Percentiles rank a stretch among this genome's conserved stretches.
These are phyloP conservation scores for Ardeotis arabs DNA, from an alignment of 2,113 vertebrate genomes.

Conservation along the genomic window DNA sequence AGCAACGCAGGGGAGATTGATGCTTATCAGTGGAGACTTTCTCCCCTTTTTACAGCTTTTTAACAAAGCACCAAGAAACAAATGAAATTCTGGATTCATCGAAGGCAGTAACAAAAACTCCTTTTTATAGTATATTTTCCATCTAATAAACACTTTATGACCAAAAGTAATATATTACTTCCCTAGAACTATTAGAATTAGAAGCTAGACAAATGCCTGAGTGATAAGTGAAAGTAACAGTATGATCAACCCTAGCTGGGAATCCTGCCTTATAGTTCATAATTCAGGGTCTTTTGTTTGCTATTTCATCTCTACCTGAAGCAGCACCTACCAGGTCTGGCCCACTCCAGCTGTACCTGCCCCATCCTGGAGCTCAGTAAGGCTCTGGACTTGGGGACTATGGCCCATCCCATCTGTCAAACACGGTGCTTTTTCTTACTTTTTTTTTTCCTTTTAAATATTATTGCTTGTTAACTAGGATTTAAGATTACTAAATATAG, in stretches of 20 bases:
- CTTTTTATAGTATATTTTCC: neutral
- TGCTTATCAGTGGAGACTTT: neutral
- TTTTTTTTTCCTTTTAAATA: neutral
- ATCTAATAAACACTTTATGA: neutral
- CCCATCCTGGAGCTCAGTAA: neutral
- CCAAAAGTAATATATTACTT: neutral
- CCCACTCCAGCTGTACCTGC: neutral
- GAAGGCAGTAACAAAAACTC: neutral
- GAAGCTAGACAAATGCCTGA: neutral
- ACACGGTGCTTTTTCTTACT: neutral
- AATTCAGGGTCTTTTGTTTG: neutral
- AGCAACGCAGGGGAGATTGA: neutral
- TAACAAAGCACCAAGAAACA: neutral
- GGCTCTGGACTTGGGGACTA: neutral
- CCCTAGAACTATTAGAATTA: neutral
- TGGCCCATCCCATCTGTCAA: rapidly evolving
- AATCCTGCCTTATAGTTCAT: neutral
- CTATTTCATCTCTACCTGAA: neutral
- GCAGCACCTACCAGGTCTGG: neutral
- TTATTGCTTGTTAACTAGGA: neutral
- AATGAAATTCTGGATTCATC: neutral
- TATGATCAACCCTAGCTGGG: neutral
- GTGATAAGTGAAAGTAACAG: neutral
- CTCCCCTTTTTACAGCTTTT: neutral
- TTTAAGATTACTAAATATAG: constrained; percentile 4